These are phyloP conservation scores for Dasyurus viverrinus DNA, from an alignment of 2,113 vertebrate genomes.

Conservation along the genomic window DNA sequence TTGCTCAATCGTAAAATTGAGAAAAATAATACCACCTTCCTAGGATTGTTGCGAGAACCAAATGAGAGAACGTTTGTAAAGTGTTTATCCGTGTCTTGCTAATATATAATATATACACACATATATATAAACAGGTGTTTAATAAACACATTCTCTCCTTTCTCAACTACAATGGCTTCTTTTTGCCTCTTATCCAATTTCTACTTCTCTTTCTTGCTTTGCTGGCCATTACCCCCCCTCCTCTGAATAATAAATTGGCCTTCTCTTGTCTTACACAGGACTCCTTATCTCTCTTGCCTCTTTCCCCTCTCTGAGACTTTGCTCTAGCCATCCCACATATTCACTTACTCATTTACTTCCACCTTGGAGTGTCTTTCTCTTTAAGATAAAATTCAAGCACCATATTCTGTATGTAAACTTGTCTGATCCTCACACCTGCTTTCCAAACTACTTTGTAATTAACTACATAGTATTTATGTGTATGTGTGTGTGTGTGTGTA, in stretches of 20 bases:
- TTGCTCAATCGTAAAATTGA: slow-evolving; percentile 32
- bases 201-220: background rate
- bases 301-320: background rate
- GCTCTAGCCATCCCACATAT: background rate
- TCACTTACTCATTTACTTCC: background rate
- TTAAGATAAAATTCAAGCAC: background rate
- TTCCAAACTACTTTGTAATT: background rate
- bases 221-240: background rate
- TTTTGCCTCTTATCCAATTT: background rate
- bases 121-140: background rate
- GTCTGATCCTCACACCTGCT: background rate
- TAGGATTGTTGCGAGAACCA: slow-evolving; percentile 11
- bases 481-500: too few relatives aligned
- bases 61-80: slow-evolving; percentile 13
- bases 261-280: background rate
- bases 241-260: background rate
- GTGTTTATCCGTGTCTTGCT: background rate
- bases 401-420: background rate
- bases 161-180: background rate
- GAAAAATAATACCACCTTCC: background rate
- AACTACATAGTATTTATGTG: background rate
- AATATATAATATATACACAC: too few relatives aligned
- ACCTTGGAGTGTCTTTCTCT: background rate
- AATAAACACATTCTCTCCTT: background rate
- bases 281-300: background rate